Evolutionary conservation across 2,797 vertebrate species (phyloP).

Genomic region (Crenichthys baileyi): DNA sequence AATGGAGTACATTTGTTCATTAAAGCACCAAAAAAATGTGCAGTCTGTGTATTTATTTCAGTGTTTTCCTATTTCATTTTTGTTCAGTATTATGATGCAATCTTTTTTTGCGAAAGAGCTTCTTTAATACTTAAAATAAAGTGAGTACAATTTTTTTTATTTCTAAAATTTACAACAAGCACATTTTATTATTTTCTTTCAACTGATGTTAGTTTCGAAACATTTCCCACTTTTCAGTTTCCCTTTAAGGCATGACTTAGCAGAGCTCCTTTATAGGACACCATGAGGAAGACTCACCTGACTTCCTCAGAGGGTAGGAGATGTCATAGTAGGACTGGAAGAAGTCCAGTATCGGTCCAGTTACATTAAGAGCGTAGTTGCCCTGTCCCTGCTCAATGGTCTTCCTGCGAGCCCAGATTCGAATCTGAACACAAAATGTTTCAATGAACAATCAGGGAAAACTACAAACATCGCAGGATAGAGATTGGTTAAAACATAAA

Average conservation of each 20-base stretch:
- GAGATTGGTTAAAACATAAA: neutral
- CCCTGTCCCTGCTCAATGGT: conserved; percentile 79
- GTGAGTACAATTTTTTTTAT: too few species aligned
- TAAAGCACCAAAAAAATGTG: too few species aligned
- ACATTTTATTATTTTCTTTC: too few species aligned
- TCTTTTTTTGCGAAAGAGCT: too few species aligned
- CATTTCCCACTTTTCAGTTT: too few species aligned
- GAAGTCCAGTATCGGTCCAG: conserved; percentile 83
- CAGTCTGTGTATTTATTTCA: too few species aligned
- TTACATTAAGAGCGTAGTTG: conserved; percentile 79
- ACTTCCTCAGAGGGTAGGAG: conserved; percentile 85
- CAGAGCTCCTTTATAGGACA: neutral
- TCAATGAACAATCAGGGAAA: neutral
- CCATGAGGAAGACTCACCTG: conserved; percentile 76
- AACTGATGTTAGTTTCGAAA: too few species aligned
- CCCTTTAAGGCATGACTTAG: neutral
- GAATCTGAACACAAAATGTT: conserved; percentile 78
- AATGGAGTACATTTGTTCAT: too few species aligned
- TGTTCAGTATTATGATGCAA: too few species aligned
- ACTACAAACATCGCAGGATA: neutral
- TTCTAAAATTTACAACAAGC: too few species aligned
- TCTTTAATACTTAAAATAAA: too few species aligned
- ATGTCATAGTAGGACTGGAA: conserved; percentile 81
- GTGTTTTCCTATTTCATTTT: too few species aligned
- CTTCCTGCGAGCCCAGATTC: conserved; percentile 88